Conservation (phyloP, 2,888 invertebrate species). For the Dendrolimus houi region DNA sequence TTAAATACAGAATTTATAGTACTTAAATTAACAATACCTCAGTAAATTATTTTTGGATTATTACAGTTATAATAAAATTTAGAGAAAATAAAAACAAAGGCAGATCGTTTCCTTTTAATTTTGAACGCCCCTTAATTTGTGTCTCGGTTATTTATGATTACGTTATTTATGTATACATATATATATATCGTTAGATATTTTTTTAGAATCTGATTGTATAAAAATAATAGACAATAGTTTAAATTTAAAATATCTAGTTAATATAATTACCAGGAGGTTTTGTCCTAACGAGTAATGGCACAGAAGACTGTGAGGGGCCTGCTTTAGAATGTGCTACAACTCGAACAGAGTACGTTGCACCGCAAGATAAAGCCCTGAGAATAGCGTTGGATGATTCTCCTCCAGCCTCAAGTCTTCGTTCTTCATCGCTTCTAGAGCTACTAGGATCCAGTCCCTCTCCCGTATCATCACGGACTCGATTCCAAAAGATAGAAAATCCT, state of each 20-base stretch:
- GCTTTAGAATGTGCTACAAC: constrained; percentile 61
- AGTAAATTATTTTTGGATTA: too few species aligned
- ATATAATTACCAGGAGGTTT: constrained; percentile 55
- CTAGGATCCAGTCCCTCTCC: constrained; percentile 43
- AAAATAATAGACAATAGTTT: too few species aligned
- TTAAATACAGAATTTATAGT: too few species aligned
- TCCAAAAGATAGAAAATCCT: constrained; percentile 66
- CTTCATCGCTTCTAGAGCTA: constrained; percentile 46
- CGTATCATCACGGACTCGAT: constrained; percentile 55
- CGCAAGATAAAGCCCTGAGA: constrained; percentile 54
- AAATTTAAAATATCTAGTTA: too few species aligned
- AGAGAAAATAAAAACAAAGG: too few species aligned
- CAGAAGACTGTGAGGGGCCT: constrained; percentile 54
- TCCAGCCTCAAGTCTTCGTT: constrained; percentile 52
- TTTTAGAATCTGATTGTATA: too few species aligned
- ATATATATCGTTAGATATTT: too few species aligned
- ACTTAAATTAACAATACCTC: too few species aligned
- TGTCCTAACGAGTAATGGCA: constrained; percentile 53
- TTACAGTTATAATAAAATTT: too few species aligned
- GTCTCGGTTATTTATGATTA: not conserved
- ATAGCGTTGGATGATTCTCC: constrained; percentile 52
- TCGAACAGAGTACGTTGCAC: constrained; percentile 57
- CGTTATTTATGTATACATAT: too few species aligned
- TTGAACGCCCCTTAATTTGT: not conserved
- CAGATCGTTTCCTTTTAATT: not conserved